These are phyloP conservation scores for Phocoena sinus DNA, from an alignment of 2,113 vertebrate genomes.

Conservation along the genomic window DNA sequence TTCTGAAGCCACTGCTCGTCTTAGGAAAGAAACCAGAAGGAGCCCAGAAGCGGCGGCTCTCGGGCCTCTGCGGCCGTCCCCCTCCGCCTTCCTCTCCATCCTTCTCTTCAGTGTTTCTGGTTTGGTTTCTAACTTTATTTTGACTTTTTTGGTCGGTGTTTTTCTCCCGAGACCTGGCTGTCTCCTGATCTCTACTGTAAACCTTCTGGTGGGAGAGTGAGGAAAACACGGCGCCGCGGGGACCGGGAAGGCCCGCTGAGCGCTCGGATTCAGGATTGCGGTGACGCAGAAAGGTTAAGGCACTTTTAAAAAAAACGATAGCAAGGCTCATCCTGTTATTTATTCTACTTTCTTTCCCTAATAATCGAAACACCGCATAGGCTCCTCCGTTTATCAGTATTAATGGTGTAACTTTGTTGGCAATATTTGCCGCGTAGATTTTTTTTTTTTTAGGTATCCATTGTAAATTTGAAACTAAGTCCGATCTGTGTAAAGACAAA, in stretches of 20 bases:
- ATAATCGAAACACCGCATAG: conserved; percentile 83
- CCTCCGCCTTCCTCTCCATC: not conserved
- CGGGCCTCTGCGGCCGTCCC: not conserved
- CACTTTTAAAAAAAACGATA: conserved; percentile 87
- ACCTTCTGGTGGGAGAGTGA: not conserved
- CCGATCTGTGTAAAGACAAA: conserved; percentile 79
- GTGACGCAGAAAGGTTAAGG: conserved; percentile 87
- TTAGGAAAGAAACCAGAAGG: not conserved
- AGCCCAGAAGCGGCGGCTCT: not conserved
- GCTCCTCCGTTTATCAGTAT: conserved; percentile 85
- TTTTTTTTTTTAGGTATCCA: conserved; percentile 78
- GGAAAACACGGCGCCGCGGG: not conserved
- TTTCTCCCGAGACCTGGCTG: not conserved
- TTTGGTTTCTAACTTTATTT: not conserved
- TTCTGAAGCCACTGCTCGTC: conserved; percentile 33
- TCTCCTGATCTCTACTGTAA: conserved; percentile 42
- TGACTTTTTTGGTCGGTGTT: not conserved
- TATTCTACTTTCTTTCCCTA: conserved; percentile 87
- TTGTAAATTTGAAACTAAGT: conserved; percentile 81
- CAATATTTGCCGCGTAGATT: conserved; percentile 94
- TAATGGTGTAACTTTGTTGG: conserved; percentile 90
- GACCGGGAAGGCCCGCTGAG: not conserved
- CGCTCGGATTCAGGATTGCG: conserved; percentile 49
- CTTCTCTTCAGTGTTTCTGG: not conserved
- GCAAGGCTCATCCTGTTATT: conserved; percentile 93